A percentile compares a stretch with the other conserved stretches of the same genome.
phyloP scores from a whole-genome alignment of 2,113 vertebrate genomes.

The Elaphurus davidianus region DNA sequence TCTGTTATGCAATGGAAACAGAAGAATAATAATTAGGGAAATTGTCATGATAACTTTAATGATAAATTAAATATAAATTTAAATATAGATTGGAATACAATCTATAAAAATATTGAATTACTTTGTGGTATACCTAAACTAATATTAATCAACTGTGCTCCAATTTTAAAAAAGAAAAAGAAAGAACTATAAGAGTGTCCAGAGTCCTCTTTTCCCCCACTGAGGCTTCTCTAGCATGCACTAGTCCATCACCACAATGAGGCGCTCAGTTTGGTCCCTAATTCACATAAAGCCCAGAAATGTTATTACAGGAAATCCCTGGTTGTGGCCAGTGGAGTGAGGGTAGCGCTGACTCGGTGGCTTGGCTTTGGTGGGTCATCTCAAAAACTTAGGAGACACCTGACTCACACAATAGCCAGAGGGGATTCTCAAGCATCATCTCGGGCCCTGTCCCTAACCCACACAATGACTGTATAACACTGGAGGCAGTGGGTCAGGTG shows the following conservation, averaged over 20 bases:
- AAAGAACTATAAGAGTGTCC: background rate
- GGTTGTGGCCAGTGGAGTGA: background rate
- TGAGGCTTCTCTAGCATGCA: background rate
- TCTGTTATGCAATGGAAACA: background rate
- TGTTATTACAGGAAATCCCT: background rate
- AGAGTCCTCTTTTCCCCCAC: background rate
- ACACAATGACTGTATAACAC: background rate
- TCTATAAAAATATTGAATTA: background rate
- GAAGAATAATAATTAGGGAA: background rate
- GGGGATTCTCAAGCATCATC: background rate
- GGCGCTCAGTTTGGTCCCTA: background rate
- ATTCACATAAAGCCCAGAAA: background rate
- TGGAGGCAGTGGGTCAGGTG: background rate
- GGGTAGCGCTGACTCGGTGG: background rate
- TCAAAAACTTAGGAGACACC: background rate
- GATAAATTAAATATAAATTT: background rate
- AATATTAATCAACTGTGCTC: background rate
- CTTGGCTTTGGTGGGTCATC: background rate
- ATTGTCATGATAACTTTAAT: background rate
- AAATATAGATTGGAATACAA: background rate
- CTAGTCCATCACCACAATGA: background rate
- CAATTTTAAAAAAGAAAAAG: background rate
- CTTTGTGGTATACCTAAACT: background rate
- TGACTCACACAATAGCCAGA: background rate
- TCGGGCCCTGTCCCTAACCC: background rate